These are phyloP conservation scores for Eristalinus sepulchralis DNA, from an alignment of 2,888 invertebrate species.

Conservation along the genomic window DNA sequence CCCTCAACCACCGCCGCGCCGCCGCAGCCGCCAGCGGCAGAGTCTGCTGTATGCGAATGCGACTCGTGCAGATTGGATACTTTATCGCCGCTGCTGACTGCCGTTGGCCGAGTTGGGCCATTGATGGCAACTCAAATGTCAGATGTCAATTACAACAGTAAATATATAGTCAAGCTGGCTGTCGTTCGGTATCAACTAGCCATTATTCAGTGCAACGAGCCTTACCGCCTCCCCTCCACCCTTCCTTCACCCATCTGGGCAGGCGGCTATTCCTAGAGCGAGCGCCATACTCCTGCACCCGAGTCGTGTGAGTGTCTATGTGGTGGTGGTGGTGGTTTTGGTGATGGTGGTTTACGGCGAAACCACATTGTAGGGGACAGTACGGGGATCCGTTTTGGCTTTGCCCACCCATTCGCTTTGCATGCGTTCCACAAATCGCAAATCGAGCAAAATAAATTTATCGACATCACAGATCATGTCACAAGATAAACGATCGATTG, in stretches of 20 bases:
- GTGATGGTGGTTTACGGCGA: background rate
- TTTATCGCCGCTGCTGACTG: slow-evolving; percentile 46
- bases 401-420: slow-evolving; percentile 72
- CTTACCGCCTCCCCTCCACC: slow-evolving; percentile 39
- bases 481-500: slow-evolving; percentile 76
- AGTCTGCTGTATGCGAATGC: slow-evolving; percentile 22
- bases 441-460: slow-evolving; percentile 73
- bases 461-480: slow-evolving; percentile 75
- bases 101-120: slow-evolving; percentile 21
- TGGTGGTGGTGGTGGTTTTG: background rate
- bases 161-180: slow-evolving; percentile 70
- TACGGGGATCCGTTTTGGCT: slow-evolving; percentile 48
- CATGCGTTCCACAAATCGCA: slow-evolving; percentile 72
- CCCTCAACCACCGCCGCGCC: slow-evolving; percentile 1
- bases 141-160: slow-evolving; percentile 71
- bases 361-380: slow-evolving; percentile 56
- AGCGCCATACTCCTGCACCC: background rate
- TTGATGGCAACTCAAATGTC: slow-evolving; percentile 67
- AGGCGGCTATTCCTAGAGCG: slow-evolving; percentile 53
- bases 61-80: slow-evolving; percentile 37
- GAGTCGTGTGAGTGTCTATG: background rate
- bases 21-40: background rate
- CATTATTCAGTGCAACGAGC: slow-evolving; percentile 69
- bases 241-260: background rate
- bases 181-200: slow-evolving; percentile 67